Percentiles rank a stretch among this genome's conserved stretches.
Conservation (phyloP, 2,113 vertebrate species). For the Psephotus haematonotus region DNA sequence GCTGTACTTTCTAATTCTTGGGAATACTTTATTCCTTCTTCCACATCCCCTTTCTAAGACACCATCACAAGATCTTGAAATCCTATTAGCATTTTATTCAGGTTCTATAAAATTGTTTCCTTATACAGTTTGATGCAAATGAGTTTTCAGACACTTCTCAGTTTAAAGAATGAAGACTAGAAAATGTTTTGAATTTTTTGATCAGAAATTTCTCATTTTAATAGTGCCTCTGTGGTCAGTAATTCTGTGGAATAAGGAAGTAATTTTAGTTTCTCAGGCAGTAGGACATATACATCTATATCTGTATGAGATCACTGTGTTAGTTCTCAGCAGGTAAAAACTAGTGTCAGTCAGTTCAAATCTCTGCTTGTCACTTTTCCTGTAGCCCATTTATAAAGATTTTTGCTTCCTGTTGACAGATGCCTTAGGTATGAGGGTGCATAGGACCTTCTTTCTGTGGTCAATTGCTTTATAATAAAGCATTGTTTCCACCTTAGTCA, state of each 20-base stretch:
- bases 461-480: neutral
- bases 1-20: neutral
- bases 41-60: neutral
- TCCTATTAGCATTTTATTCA: neutral
- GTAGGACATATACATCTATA: neutral
- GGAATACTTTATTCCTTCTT: neutral
- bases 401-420: neutral
- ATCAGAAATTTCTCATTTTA: neutral
- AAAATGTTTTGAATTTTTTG: neutral
- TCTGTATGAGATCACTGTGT: neutral
- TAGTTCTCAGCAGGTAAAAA: neutral
- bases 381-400: neutral
- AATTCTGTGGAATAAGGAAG: neutral
- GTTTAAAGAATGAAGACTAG: neutral
- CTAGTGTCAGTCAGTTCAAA: neutral
- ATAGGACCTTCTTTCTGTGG: neutral
- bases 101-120: neutral
- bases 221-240: neutral
- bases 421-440: neutral
- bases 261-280: neutral
- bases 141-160: neutral
- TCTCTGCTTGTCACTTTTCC: neutral
- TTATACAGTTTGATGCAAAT: neutral
- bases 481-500: neutral
- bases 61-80: neutral